Conservation (phyloP, 2,113 vertebrate genomes). For the Synchiropus splendidus region DNA sequence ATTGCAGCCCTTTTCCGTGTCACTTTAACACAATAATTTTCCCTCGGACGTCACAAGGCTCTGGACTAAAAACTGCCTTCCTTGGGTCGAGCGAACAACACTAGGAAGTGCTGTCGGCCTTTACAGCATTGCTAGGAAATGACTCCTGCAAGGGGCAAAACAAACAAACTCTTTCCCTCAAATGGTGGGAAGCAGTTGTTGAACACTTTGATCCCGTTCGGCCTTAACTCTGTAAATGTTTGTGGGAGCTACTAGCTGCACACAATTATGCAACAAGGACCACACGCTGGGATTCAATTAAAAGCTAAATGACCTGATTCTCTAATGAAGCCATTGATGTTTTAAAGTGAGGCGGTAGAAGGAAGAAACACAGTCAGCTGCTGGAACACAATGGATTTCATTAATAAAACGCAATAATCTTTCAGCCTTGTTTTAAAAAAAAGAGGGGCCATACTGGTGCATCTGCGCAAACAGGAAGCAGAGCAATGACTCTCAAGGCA, state of each 20-base stretch:
- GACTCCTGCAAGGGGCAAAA: constrained; percentile 25
- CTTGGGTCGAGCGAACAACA: constrained; percentile 31
- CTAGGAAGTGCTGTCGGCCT: constrained; percentile 43
- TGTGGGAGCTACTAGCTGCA: constrained; percentile 36
- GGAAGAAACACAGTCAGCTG: constrained; percentile 10
- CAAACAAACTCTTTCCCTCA: constrained; percentile 43
- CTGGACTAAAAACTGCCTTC: constrained; percentile 10
- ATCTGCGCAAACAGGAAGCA: no score
- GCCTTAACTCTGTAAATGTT: constrained; percentile 25
- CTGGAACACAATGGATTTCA: constrained; percentile 5
- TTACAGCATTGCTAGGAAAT: constrained; percentile 42
- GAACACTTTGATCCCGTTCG: constrained; percentile 50
- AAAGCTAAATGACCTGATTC: constrained; percentile 47
- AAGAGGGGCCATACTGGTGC: no score
- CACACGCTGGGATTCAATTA: constrained; percentile 43
- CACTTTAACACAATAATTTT: not conserved
- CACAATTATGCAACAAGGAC: constrained; percentile 42
- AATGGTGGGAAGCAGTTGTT: constrained; percentile 44
- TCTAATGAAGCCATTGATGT: constrained; percentile 26
- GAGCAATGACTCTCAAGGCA: no score
- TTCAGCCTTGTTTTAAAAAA: no score
- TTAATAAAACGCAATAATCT: no score
- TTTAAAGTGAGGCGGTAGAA: constrained; percentile 8
- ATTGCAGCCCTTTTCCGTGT: no score
- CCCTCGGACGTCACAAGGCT: constrained; percentile 1